These are phyloP conservation scores for Drosophila imparisetae DNA, from an alignment of 2,888 invertebrate genomes.

Conservation along the genomic window DNA sequence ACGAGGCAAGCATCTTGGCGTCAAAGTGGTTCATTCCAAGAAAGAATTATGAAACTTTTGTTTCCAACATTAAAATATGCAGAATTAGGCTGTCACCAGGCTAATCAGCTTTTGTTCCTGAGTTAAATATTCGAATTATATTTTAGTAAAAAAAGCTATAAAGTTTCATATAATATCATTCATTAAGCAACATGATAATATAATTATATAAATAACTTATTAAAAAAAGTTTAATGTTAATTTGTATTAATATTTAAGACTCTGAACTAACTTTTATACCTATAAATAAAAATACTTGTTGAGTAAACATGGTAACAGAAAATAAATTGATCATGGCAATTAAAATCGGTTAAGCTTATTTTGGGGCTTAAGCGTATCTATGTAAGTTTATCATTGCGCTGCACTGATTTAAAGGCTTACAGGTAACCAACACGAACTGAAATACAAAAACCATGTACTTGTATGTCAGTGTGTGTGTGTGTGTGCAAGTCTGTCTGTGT, in stretches of 20 bases:
- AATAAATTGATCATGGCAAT: background rate
- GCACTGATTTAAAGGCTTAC: conserved; percentile 34
- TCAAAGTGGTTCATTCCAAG: conserved; percentile 13
- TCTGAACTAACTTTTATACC: background rate
- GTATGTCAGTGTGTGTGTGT: conserved; percentile 8
- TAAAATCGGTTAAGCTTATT: background rate
- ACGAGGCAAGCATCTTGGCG: conserved; percentile 21
- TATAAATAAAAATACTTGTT: background rate
- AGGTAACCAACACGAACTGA: conserved; percentile 5
- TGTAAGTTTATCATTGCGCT: background rate
- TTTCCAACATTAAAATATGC: conserved; percentile 14
- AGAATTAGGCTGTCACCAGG: background rate
- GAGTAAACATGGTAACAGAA: background rate
- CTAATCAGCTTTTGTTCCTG: background rate
- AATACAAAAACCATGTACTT: conserved; percentile 1
- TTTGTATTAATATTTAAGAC: too few relatives aligned
- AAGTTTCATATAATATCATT: background rate
- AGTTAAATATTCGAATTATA: conserved; percentile 1
- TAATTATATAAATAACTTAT: too few relatives aligned
- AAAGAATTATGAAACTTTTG: conserved; percentile 41
- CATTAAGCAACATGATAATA: background rate
- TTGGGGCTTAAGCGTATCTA: background rate
- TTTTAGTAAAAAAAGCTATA: background rate
- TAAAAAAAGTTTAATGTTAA: too few relatives aligned
- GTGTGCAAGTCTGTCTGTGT: background rate